Percentiles rank a stretch among this genome's conserved stretches.
Conservation (phyloP, 2,797 vertebrate species). For the Chloroceryle inda region DNA sequence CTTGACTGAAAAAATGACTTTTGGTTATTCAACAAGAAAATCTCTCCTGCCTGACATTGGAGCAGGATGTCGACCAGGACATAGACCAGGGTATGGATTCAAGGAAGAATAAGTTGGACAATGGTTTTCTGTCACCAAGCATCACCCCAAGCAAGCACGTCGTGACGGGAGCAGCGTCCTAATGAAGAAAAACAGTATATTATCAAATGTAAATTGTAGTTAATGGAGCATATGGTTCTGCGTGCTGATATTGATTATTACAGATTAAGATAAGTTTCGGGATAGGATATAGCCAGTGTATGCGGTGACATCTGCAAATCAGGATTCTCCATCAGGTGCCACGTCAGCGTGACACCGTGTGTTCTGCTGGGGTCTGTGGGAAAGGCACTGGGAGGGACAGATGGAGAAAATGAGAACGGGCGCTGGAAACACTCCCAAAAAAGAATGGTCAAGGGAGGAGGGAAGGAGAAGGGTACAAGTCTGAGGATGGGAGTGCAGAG, state of each 20-base stretch:
- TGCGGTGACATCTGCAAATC: background rate
- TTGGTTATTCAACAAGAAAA: background rate
- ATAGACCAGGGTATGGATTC: background rate
- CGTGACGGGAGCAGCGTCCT: background rate
- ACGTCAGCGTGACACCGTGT: rapidly evolving
- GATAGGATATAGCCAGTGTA: background rate
- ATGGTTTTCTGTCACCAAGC: rapidly evolving
- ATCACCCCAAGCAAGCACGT: background rate
- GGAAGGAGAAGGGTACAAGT: background rate
- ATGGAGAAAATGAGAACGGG: background rate
- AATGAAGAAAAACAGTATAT: slow-evolving; percentile 47
- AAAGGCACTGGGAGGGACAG: background rate
- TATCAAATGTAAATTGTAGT: slow-evolving; percentile 43
- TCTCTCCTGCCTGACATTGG: background rate
- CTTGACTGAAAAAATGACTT: slow-evolving; percentile 23
- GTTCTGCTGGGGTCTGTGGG: background rate
- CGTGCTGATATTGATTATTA: slow-evolving; percentile 32
- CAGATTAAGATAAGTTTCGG: slow-evolving; percentile 9
- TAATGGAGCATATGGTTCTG: slow-evolving; percentile 39
- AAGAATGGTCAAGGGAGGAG: background rate
- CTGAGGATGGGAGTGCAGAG: background rate
- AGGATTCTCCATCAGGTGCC: background rate
- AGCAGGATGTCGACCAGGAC: background rate
- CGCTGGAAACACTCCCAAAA: background rate
- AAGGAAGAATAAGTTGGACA: background rate